Conservation (phyloP, 1,140 invertebrate species). For the Drosophila serrata region DNA sequence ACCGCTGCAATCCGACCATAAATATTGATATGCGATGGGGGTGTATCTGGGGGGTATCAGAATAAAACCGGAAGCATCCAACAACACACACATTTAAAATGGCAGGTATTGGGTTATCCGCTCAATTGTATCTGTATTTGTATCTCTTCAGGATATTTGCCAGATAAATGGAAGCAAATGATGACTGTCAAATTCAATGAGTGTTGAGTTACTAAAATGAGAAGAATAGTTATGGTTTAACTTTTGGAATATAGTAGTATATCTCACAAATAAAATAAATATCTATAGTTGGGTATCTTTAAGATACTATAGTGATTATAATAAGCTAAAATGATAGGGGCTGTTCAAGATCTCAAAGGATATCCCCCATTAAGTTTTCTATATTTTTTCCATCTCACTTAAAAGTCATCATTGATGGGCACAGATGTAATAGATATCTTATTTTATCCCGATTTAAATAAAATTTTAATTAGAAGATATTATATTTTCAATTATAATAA, state of each 20-base stretch:
- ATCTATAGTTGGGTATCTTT: not conserved
- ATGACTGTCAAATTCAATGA: not conserved
- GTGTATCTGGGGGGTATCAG: not conserved
- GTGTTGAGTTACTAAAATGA: not conserved
- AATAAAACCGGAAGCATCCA: not conserved
- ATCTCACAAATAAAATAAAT: not conserved
- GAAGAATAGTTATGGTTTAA: no score
- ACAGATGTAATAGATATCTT: slow-evolving; percentile 14
- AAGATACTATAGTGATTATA: not conserved
- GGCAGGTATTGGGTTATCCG: not conserved
- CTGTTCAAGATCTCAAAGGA: not conserved
- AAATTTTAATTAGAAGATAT: no score
- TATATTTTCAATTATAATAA: no score
- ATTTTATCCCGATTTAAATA: slow-evolving; percentile 6
- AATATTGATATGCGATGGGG: slow-evolving; percentile 28
- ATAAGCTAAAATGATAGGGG: not conserved
- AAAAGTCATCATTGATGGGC: not conserved
- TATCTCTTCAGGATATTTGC: not conserved
- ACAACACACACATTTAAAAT: slow-evolving; percentile 1
- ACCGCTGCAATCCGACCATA: slow-evolving; percentile 26
- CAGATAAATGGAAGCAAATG: not conserved
- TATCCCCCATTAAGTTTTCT: not conserved
- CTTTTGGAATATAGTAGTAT: not conserved
- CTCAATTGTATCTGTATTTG: not conserved
- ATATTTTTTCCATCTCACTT: slow-evolving; percentile 7